phyloP scores from a whole-genome alignment of 2,888 invertebrate species.

The Conomelus anceps region DNA sequence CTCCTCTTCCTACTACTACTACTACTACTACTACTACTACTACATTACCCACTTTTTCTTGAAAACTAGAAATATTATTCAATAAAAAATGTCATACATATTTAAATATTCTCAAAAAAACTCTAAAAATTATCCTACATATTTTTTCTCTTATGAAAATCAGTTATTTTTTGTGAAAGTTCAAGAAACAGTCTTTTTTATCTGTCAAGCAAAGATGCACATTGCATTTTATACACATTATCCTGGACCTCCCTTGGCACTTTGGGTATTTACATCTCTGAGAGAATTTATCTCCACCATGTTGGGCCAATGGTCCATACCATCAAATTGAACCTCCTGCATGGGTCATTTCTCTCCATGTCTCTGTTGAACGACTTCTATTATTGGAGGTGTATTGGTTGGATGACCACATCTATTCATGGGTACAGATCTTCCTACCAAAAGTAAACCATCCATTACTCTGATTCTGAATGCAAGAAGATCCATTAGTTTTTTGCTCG shows the following conservation, averaged over 20 bases:
- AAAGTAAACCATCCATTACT: background rate
- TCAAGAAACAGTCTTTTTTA: background rate
- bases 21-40: background rate
- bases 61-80: background rate
- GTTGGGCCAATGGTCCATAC: background rate
- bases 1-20: background rate
- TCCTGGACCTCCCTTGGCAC: background rate
- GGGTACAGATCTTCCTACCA: background rate
- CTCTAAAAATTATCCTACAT: background rate
- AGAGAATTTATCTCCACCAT: background rate
- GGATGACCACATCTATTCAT: background rate
- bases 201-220: background rate
- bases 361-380: background rate
- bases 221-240: background rate
- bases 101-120: background rate
- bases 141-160: background rate
- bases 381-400: background rate
- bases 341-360: background rate
- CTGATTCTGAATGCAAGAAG: constrained; percentile 16
- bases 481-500: constrained; percentile 3
- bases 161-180: background rate
- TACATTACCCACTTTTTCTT: background rate
- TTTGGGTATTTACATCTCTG: background rate
- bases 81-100: background rate
- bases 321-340: background rate